Conservation (phyloP, 2,113 vertebrate species). For the Martes martes region DNA sequence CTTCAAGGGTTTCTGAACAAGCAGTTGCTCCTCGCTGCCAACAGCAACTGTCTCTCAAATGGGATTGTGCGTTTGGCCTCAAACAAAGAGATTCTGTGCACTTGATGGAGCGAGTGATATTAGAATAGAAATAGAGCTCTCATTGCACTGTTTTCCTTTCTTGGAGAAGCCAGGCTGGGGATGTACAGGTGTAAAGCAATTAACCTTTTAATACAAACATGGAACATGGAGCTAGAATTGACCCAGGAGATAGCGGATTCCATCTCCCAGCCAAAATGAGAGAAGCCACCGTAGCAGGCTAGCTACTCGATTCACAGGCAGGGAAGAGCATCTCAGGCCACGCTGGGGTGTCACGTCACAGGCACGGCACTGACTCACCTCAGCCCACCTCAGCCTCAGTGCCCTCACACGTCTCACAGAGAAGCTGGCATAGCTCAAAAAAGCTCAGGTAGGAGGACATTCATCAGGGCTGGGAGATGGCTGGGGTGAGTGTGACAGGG, state of each 20-base stretch:
- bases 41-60: conserved; percentile 25
- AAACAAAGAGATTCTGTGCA: conserved; percentile 42
- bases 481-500: background rate
- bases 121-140: background rate
- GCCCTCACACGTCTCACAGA: background rate
- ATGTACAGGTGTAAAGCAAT: conserved; percentile 59
- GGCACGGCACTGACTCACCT: background rate
- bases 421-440: background rate
- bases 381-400: background rate
- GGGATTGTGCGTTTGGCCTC: conserved; percentile 49
- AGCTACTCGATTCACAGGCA: background rate
- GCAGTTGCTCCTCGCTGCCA: background rate
- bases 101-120: background rate
- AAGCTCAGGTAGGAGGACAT: background rate
- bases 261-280: background rate
- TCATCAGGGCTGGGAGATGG: background rate
- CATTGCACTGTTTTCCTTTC: background rate
- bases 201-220: conserved; percentile 66
- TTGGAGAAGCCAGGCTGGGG: background rate
- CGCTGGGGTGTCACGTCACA: rapidly evolving
- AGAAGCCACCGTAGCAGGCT: background rate
- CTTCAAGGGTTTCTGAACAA: conserved; percentile 49
- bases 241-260: conserved; percentile 4
- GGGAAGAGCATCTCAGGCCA: background rate
- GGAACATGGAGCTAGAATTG: conserved; percentile 3